A percentile compares a stretch with the other conserved stretches of the same genome.
Evolutionary conservation across 2,113 vertebrate genomes (phyloP).

Genomic region (Muntiacus reevesi): DNA sequence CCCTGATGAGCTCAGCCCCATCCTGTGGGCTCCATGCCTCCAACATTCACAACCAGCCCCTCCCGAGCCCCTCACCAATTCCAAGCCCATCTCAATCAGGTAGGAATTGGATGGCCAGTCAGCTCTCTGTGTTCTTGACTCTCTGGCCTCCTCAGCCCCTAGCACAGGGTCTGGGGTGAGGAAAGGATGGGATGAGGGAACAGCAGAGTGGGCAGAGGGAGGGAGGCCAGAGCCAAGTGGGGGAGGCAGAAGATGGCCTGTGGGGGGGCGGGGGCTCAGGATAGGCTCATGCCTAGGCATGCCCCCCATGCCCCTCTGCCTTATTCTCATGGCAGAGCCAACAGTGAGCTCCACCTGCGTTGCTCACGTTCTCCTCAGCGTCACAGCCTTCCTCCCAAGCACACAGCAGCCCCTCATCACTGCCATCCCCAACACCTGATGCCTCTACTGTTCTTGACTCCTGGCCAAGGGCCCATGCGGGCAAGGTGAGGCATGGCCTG

Average conservation of each 20-base stretch:
- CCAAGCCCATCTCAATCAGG: background rate
- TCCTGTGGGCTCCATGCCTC: too few relatives aligned
- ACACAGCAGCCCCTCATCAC: background rate
- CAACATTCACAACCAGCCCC: background rate
- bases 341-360: fast-evolving
- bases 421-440: background rate
- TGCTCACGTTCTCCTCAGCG: background rate
- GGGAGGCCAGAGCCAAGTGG: background rate
- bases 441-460: background rate
- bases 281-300: background rate
- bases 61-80: background rate
- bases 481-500: background rate
- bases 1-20: background rate
- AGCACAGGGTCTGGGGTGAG: background rate
- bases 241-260: background rate
- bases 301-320: background rate
- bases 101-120: background rate
- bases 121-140: background rate
- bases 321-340: background rate
- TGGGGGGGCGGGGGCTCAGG: fast-evolving
- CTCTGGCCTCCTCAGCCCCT: background rate
- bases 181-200: background rate
- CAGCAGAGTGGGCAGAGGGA: background rate
- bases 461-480: background rate
- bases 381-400: background rate